phyloP scores from a whole-genome alignment of 2,888 invertebrate species.

The Calephelis perditalis region DNA sequence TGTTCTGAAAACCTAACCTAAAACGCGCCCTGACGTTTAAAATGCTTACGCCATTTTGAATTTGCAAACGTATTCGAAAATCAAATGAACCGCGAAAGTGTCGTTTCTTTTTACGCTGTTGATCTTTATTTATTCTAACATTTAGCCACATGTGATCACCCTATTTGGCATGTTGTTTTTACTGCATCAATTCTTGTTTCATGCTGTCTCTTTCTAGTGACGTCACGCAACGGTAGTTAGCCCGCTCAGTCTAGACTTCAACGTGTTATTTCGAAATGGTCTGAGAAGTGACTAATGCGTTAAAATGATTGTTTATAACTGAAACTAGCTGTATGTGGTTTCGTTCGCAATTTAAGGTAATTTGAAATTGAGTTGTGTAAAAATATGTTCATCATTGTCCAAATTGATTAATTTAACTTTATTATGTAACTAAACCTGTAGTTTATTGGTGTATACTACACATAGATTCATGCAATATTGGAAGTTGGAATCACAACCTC shows the following conservation, averaged over 20 bases:
- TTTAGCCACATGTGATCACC: constrained; percentile 71
- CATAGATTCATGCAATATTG: too few species aligned
- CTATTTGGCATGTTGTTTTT: constrained; percentile 72
- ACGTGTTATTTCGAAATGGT: constrained; percentile 19
- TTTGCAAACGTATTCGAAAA: constrained; percentile 42
- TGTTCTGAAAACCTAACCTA: constrained; percentile 45
- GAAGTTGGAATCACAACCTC: too few species aligned
- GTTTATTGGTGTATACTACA: too few species aligned
- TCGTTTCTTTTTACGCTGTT: constrained; percentile 41
- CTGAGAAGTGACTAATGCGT: neutral
- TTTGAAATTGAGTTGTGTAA: too few species aligned
- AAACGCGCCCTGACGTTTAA: constrained; percentile 34
- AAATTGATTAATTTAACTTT: too few species aligned
- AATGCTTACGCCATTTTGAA: constrained; percentile 21
- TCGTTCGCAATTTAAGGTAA: too few species aligned
- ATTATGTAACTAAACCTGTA: too few species aligned
- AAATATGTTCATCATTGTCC: too few species aligned
- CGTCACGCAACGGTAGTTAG: constrained; percentile 62
- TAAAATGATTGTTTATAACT: too few species aligned
- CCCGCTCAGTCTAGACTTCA: constrained; percentile 37
- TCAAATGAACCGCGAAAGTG: constrained; percentile 44
- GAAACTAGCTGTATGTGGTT: too few species aligned
- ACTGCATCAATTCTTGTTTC: constrained; percentile 42
- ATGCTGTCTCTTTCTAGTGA: constrained; percentile 49
- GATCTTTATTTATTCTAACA: constrained; percentile 52